Evolutionary conservation across 2,888 invertebrate genomes (phyloP), one percentile per base, ranked within the genome.

Genomic region (Portevinia maculata): DNA sequence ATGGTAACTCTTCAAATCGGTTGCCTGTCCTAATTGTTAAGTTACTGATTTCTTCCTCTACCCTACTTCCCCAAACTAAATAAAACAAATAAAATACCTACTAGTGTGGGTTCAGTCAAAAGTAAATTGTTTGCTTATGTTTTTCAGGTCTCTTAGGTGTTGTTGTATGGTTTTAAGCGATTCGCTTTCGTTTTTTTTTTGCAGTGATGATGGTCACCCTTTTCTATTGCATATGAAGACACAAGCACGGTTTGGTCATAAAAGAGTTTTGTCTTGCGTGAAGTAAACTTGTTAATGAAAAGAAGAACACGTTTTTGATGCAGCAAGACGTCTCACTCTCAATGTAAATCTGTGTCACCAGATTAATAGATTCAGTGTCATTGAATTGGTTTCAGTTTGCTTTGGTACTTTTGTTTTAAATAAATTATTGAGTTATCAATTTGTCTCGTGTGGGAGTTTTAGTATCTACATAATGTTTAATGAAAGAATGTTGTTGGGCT

Each of bases 251-350:
- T 60, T 50, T 32, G 41, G 41, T 41, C 39, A 50, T 32, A 60
- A 70, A 70, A 70, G 37, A 37, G 39, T 13, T 39, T 15, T 24
- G 24, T 24, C 13, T 15, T 15, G 13, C 15, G 15, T 52, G 41
- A 52, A n/a, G 28, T 44, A 44, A 60, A 71, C n/a, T 19, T 21
- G 53, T 62, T 71, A 32, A 46, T 71, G 62, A 24, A 39, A 21
- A 53, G 34, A 52, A 44, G 41, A 65, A 41, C 30, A 32, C 60
- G 52, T 71, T 71, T 52, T 62, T 19, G 5, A 24, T 55, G 39
- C 7, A 7, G 39, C 28, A 30, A 50, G 55, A 17, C 44, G 24
- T 52, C 39, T 8, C 17, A 17, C 21, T 52, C 39, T 8, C 17
- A 17, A 17, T 64, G 19, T 34, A 39, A 41, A 57, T 28, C 39